phyloP scores from a whole-genome alignment of 2,797 vertebrate genomes.

The Zenarchopterus dispar region DNA sequence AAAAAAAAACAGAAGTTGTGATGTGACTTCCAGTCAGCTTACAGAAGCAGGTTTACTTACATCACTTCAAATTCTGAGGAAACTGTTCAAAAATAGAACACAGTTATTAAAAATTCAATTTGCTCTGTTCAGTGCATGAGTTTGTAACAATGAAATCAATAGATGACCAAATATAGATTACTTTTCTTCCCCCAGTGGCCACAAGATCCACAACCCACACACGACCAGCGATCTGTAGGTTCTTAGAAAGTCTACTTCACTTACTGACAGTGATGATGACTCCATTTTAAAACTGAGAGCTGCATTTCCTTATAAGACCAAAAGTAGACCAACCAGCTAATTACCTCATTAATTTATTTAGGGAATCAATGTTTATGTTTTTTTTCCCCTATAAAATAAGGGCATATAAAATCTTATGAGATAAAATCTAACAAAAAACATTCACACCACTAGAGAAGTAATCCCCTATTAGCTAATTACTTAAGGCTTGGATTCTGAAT shows the following conservation, averaged over 20 bases:
- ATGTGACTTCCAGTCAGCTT: neutral
- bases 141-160: neutral
- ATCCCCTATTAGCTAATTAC: slow-evolving; percentile 6
- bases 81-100: neutral
- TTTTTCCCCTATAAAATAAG: neutral
- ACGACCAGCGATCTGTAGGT: neutral
- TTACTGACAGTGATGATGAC: neutral
- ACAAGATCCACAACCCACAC: neutral
- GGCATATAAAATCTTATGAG: neutral
- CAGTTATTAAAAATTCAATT: neutral
- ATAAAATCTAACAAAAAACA: neutral
- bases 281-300: neutral
- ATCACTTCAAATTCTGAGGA: neutral
- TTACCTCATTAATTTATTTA: too few species aligned
- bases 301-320: neutral
- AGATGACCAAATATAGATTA: slow-evolving; percentile 31
- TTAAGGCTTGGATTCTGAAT: slow-evolving; percentile 69
- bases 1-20: too few species aligned
- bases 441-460: neutral
- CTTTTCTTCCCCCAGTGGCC: neutral
- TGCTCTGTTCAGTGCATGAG: neutral
- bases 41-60: neutral
- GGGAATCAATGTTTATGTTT: neutral
- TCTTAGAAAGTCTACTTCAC: neutral
- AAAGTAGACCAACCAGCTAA: neutral